Base-by-base conservation (phyloP, 2,113 vertebrate species). In the Indri indri region DNA sequence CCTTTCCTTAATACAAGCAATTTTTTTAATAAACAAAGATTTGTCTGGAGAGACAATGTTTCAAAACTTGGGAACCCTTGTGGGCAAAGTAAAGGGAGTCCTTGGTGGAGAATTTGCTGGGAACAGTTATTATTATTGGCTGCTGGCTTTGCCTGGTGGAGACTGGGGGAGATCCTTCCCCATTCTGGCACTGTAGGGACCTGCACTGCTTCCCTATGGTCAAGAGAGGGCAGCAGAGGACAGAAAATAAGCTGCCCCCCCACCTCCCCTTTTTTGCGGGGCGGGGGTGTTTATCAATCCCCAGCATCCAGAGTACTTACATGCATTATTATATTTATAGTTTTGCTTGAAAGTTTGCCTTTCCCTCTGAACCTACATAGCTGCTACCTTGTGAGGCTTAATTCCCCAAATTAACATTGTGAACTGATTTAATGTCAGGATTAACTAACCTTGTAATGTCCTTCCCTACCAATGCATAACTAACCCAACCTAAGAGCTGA, bases 211-310 rank as follows among this genome's bases (percentile, higher is more conserved):
- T 63, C 4, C 17, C 0, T 91, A 4, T 79, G 66, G 57, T 42
- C 93, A 52, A 37, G 23, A 97, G 96, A 97, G 94, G 95, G 91
- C 95, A 97, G 81, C 30, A 90, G 96, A 97, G 37, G 81, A 76
- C 85, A 95, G 70, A 96, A 98, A 96, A 94, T 92, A 74, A 66
- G 37, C 16, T 37, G 27, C 23, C 54, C 9, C 47, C 11, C 23
- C 23, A 20, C n/a, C 2, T 71, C n/a, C 22, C n/a, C 27, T 30
- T 63, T 40, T 25, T 63, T 4, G 1, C 18, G 18, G 20, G 54
- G 54, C 5, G 40, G 16, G 20, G 54, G 6, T 57, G 50, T 3
- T 82, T 66, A 71, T 10, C 27, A 27, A 12, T 47, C 10, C 1
- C 8, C 25, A 22, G 11, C 32, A 42, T 91, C 25, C 5, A 27